Evolutionary conservation across 1,140 invertebrate species (phyloP), one percentile per base, ranked within the genome.

Genomic region (Musca domestica): DNA sequence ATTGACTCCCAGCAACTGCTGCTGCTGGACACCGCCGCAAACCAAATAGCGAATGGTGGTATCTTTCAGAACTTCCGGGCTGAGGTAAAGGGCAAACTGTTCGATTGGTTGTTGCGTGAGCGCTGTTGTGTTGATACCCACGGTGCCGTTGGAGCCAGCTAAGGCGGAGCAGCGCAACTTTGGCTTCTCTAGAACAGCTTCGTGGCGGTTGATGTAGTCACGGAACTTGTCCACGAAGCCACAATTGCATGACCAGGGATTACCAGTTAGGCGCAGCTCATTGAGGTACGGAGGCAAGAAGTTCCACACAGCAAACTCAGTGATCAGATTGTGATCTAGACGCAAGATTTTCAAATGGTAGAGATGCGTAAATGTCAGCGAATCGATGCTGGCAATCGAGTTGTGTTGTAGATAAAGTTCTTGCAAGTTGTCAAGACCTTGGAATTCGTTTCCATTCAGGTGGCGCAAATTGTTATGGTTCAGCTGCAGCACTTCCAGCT

Each of bases 211-310:
- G 67, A 91, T 86, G 88, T 92, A 96, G 74, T 93, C 90, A 67
- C 91, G 87, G 74, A 94, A 88, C 76, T 88, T 86, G 75, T 90
- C 88, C 9, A 91, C 87, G 76, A 92, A 94, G 71, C 91, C 89
- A 83, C 95, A 96, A 67, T 93, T 89, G 81, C 95, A 96, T 27
- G 89, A 90, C 93, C 93, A 96, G 3, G 91, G 91, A 81, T 96
- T 96, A 5, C 85, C 87, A 1, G 90, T 86, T 30, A 96, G 80
- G 0, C 86, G 88, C 66, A 95, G 80, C 73, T 90, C 87, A 23
- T 84, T 87, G 49, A 95, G 83, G 6, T 87, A 84, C 0, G 85
- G 81, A 65, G 88, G 87, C 72, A 94, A 81, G 71, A 90, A 86
- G 41, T 80, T 77, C 92, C 92, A 95, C 9, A 95, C 86, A 22